Evolutionary conservation across 92 coral and sea anemone species (phyloP), one percentile per base, ranked within the genome.

Genomic region (Palythoa heliodiscus): DNA sequence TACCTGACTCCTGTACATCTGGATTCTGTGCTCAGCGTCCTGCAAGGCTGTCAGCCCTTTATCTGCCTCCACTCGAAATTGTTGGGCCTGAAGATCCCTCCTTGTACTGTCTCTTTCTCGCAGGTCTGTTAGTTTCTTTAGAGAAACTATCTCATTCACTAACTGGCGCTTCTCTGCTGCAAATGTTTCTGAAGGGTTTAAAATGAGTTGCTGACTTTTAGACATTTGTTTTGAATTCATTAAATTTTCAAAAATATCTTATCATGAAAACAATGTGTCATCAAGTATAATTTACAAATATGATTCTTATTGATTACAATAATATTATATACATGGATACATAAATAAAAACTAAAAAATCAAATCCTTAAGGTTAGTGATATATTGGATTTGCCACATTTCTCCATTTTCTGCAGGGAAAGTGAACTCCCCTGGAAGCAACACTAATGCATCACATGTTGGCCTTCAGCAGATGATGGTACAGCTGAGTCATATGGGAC

Each of bases 61-160:
- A 67, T 88, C 95, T 23, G 99, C 98, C 80, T 97, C 98, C 52
- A 71, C 92, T 83, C 90, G 91, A 81, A 92, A 93, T 83, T 97
- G 98, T 37, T 94, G 93, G 6, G 91, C 99, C 73, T 97, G 99
- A 35, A 97, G 73, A 24, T 94, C 97, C 29, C 98, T 92, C 19
- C 99, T 82, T 0, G 99, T 90, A 61, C 93, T 84, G 74, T 97
- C 99, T 15, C 99, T 90, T 38, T 87, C 97, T 67, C 88, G 91
- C 58, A 93, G 90, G 75, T 94, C 96, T 1, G 88, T 87, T 73
- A 82, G 71, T 87, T 97, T 97, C 89, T 97, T 97, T 15, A 97
- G 88, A 3, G 98, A 97, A 20, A 97, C 98, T 39, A 97, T 90
- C 89, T 97, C 99, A 78, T 94, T 94, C 16, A 97, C 99, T 29